Evolutionary conservation across 2,888 invertebrate genomes (phyloP).

Genomic region (Pyrrhia umbra): DNA sequence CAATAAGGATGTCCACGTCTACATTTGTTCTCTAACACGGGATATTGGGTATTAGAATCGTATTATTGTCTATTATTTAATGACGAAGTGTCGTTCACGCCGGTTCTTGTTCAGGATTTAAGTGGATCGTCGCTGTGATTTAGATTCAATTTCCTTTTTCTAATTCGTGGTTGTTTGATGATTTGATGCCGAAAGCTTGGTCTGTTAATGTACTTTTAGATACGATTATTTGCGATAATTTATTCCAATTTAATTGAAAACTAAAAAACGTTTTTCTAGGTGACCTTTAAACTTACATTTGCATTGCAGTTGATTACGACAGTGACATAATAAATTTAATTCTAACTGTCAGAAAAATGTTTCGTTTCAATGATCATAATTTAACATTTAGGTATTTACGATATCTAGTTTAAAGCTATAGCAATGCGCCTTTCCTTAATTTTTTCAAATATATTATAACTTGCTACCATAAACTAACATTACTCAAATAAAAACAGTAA

Average conservation of each 20-base stretch:
- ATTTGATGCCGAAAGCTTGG: too few species aligned
- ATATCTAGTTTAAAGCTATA: not conserved
- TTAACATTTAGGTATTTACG: too few species aligned
- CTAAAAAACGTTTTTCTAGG: too few species aligned
- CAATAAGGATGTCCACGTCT: slow-evolving; percentile 87
- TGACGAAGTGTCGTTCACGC: slow-evolving; percentile 63
- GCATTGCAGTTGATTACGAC: too few species aligned
- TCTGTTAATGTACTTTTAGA: too few species aligned
- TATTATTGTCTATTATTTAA: slow-evolving; percentile 68
- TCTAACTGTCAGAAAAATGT: too few species aligned
- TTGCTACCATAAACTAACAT: slow-evolving; percentile 16
- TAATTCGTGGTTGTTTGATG: slow-evolving; percentile 30
- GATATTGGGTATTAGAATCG: slow-evolving; percentile 77
- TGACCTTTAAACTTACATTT: too few species aligned
- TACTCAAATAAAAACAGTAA: slow-evolving; percentile 31
- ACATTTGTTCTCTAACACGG: slow-evolving; percentile 71
- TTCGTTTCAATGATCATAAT: too few species aligned
- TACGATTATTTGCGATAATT: too few species aligned
- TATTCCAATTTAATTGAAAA: too few species aligned
- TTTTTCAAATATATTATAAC: not conserved
- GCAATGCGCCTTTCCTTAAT: not conserved
- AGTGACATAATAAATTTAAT: too few species aligned
- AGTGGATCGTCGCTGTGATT: slow-evolving; percentile 56
- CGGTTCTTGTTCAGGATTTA: slow-evolving; percentile 56
- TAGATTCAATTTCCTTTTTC: slow-evolving; percentile 55